Evolutionary conservation across 2,113 vertebrate genomes (phyloP), one percentile per base, ranked within the genome.

Genomic region (Cavia aperea): DNA sequence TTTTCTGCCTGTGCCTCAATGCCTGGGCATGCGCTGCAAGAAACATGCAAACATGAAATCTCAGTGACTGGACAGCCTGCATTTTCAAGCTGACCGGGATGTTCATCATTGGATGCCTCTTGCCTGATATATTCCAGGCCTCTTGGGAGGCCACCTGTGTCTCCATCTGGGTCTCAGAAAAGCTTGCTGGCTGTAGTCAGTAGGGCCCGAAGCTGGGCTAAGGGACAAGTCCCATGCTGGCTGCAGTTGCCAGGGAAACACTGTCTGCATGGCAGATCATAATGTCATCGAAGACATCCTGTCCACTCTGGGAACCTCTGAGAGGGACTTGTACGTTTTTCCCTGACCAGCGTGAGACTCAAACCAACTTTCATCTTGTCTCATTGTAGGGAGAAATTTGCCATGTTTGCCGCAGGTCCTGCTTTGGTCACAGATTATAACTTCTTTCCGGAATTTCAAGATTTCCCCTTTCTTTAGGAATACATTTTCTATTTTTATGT

Each of bases 401-500:
- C 58, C 29, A 24, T 36, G 14, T 79, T 49, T 33, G 66, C n/a
- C 46, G 10, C 23, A 7, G 7, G 46, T 8, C 29, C 66, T 65
- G 23, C 18, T 8, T 92, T 60, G 62, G 24, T 56, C 63, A 68
- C 19, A 77, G 77, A 58, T 70, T 54, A 84, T 60, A 91, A 63
- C 70, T 89, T 89, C 63, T 89, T 86, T 56, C 33, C 7, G 49
- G 43, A 89, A 63, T 77, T 77, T 81, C 29, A 75, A 89, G 43
- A 56, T 14, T 73, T 93, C 43, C 36, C 21, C 14, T 75, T 78
- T 60, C 66, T 82, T 62, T 58, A 29, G 56, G 36, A 68, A 82
- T 75, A 60, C 60, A 62, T 51, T 84, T 87, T 91, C 77, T 73
- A 18, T 86, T 88, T 90, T 93, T 66, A 65, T 62, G 72, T 13